These are phyloP conservation scores for Chrysodeixis includens DNA, from an alignment of 2,888 invertebrate genomes.

Conservation along the genomic window DNA sequence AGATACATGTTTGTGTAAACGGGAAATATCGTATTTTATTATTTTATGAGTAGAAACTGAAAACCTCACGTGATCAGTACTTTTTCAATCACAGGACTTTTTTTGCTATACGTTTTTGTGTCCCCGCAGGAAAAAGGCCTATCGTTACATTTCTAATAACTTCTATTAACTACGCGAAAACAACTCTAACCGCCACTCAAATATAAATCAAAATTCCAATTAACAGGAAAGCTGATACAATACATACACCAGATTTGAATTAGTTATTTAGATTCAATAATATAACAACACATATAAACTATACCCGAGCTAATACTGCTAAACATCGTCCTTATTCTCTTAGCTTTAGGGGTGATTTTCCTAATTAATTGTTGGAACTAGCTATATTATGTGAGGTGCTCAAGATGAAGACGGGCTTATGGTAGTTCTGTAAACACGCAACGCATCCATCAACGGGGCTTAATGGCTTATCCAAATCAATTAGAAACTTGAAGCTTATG, in stretches of 20 bases:
- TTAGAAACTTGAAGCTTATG: slow-evolving; percentile 83
- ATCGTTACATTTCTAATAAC: no score
- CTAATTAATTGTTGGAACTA: not conserved
- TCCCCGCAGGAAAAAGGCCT: no score
- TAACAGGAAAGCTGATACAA: slow-evolving; percentile 15
- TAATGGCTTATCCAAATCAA: slow-evolving; percentile 88
- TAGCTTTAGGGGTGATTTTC: not conserved
- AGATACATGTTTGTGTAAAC: no score
- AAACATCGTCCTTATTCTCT: not conserved
- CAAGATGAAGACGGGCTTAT: slow-evolving; percentile 62
- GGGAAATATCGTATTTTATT: no score
- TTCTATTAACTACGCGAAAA: no score
- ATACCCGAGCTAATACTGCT: not conserved
- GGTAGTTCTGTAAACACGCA: slow-evolving; percentile 77
- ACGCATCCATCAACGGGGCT: slow-evolving; percentile 85
- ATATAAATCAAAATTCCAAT: slow-evolving; percentile 6
- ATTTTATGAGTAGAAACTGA: no score
- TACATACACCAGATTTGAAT: slow-evolving; percentile 33
- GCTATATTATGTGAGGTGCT: slow-evolving; percentile 34
- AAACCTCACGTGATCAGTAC: no score
- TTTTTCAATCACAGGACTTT: no score
- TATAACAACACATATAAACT: slow-evolving; percentile 28
- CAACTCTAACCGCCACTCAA: not conserved
- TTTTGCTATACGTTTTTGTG: no score
- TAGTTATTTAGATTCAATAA: slow-evolving; percentile 52